Evolutionary conservation across 2,113 vertebrate genomes (phyloP).

Genomic region (Oceanites oceanicus): DNA sequence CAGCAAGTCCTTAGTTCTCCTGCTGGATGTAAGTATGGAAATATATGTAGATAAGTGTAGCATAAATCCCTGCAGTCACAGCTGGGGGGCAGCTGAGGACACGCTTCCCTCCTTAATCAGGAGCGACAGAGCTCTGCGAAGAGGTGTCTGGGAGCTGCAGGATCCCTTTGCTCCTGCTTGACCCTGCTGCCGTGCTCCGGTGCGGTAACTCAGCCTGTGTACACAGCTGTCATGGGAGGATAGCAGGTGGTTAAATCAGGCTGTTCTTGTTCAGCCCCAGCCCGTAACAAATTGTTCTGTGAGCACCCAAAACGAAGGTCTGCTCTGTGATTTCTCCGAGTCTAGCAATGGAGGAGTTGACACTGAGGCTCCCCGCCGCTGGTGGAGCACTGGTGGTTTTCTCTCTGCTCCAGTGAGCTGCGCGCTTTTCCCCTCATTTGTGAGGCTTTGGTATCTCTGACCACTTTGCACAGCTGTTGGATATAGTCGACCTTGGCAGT

Average conservation of each 20-base stretch:
- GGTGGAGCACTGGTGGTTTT: background rate
- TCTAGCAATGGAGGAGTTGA: background rate
- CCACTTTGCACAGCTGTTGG: background rate
- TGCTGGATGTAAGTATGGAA: background rate
- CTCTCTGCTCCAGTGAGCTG: background rate
- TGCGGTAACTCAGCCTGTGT: background rate
- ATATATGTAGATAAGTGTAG: background rate
- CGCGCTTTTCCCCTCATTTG: background rate
- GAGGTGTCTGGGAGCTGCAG: background rate
- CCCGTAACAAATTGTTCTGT: background rate
- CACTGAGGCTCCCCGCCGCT: background rate
- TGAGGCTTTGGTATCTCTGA: background rate
- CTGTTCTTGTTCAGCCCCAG: background rate
- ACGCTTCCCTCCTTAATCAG: accelerated
- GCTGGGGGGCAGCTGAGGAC: background rate
- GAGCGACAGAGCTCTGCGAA: background rate
- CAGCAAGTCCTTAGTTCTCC: background rate
- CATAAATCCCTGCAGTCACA: background rate
- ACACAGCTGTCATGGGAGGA: background rate
- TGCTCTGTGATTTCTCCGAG: background rate
- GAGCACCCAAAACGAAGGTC: background rate
- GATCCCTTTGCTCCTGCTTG: background rate
- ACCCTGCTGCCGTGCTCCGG: background rate
- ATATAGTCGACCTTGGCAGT: background rate
- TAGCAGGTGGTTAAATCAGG: background rate